Conservation (phyloP, 2,113 vertebrate genomes). For the Heptranchias perlo region DNA sequence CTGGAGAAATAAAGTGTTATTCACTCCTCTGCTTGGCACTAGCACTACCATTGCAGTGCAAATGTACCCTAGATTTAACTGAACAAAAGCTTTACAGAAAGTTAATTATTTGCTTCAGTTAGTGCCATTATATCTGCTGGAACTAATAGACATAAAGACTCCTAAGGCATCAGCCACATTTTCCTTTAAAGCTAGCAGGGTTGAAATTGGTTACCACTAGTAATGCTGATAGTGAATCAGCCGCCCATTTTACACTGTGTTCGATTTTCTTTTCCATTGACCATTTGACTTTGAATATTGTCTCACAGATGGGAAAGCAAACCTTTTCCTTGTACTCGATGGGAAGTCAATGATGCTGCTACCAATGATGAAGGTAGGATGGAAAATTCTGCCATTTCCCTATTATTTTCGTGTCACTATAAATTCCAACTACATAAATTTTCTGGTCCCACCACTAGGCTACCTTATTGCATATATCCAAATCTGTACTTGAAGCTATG, state of each 20-base stretch:
- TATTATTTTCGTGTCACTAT: not conserved
- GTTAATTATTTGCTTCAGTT: not conserved
- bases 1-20: not conserved
- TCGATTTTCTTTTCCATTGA: not conserved
- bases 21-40: not conserved
- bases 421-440: not conserved
- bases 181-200: not conserved
- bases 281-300: not conserved
- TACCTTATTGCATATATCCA: not conserved
- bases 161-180: not conserved
- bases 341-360: not conserved
- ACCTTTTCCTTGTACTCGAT: not conserved
- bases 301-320: not conserved
- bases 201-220: not conserved
- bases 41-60: not conserved
- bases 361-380: not conserved
- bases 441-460: not conserved
- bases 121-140: not conserved
- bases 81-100: not conserved
- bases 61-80: not conserved
- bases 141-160: not conserved
- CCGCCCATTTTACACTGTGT: not conserved
- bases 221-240: not conserved
- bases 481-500: not conserved
- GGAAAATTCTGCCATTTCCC: not conserved